Evolutionary conservation across 92 coral and sea anemone species (phyloP).

Genomic region (Meandrina meandrites): DNA sequence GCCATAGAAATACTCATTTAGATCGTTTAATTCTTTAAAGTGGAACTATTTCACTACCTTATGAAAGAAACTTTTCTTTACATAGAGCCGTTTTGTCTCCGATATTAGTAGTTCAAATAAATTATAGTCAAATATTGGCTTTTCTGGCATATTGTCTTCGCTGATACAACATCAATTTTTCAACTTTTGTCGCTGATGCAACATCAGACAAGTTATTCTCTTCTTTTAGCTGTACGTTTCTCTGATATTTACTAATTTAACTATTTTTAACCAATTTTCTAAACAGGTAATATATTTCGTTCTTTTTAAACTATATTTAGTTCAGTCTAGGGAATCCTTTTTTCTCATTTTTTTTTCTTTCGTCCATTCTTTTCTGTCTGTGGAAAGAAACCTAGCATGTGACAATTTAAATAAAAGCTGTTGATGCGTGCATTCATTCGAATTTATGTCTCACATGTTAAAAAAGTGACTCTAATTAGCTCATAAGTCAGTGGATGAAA

Average conservation of each 20-base stretch:
- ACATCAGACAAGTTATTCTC: neutral
- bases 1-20: neutral
- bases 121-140: neutral
- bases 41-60: neutral
- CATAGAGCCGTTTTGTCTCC: neutral
- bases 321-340: neutral
- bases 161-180: neutral
- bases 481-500: too few relatives aligned
- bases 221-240: neutral
- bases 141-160: neutral
- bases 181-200: too few relatives aligned
- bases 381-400: neutral
- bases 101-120: neutral
- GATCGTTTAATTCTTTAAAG: neutral
- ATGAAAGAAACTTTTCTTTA: neutral
- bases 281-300: too few relatives aligned
- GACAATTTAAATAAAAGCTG: neutral
- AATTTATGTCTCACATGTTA: too few relatives aligned
- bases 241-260: neutral
- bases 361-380: neutral
- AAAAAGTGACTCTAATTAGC: too few relatives aligned
- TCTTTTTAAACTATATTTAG: neutral
- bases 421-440: too few relatives aligned
- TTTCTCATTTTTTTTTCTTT: neutral
- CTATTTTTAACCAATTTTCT: neutral